Evolutionary conservation across 2,113 vertebrate genomes (phyloP).

Genomic region (Salvelinus sp.): DNA sequence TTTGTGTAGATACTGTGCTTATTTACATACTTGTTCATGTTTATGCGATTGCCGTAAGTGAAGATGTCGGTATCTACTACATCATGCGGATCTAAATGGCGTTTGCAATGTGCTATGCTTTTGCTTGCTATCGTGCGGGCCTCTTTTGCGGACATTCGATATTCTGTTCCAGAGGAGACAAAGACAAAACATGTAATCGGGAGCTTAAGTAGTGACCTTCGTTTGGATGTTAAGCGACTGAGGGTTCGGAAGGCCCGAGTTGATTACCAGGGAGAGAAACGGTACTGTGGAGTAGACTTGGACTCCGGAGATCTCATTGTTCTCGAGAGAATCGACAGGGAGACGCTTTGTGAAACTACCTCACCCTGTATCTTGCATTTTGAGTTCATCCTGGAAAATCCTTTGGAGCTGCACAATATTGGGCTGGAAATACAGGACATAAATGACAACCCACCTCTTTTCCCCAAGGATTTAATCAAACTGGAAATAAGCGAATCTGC

Average conservation of each 20-base stretch:
- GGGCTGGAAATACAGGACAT: conserved; percentile 49
- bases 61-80: conserved; percentile 1
- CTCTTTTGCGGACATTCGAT: conserved; percentile 44
- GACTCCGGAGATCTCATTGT: conserved; percentile 57
- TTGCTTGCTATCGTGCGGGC: conserved; percentile 1
- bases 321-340: conserved; percentile 49
- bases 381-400: conserved; percentile 55
- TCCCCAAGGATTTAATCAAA: conserved; percentile 39
- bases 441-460: conserved; percentile 46
- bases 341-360: conserved; percentile 31
- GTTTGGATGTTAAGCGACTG: conserved; percentile 36
- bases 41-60: not conserved
- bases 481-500: conserved; percentile 46
- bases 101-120: not conserved
- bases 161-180: conserved; percentile 66
- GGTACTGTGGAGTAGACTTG: conserved; percentile 60
- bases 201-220: conserved; percentile 51
- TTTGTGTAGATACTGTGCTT: not conserved
- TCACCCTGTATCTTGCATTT: conserved; percentile 38
- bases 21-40: not conserved
- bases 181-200: conserved; percentile 60
- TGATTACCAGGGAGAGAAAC: conserved; percentile 49
- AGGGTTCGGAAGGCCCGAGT: conserved; percentile 50
- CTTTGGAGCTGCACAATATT: conserved; percentile 47
- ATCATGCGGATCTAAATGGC: conserved; percentile 4